phyloP scores from a whole-genome alignment of 2,113 vertebrate species.

The Camelus bactrianus region DNA sequence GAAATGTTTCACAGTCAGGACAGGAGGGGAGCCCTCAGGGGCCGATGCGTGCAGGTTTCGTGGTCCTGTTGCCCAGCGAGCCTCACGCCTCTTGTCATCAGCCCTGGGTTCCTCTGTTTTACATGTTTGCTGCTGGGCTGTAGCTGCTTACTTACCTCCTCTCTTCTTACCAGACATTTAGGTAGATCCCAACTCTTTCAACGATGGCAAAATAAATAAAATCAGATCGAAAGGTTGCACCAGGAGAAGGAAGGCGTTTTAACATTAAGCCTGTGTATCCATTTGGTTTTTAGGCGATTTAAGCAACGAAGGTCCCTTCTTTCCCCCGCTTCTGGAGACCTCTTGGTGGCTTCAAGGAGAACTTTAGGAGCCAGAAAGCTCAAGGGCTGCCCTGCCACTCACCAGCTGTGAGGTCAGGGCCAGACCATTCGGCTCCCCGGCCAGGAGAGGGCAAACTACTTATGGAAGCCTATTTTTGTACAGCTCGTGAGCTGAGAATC shows the following conservation, averaged over 20 bases:
- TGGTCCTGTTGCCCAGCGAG: neutral
- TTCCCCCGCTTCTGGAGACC: neutral
- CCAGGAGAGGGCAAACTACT: neutral
- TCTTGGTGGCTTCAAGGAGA: neutral
- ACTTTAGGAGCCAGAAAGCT: neutral
- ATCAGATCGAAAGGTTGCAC: neutral
- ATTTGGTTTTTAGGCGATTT: neutral
- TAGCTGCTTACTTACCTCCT: neutral
- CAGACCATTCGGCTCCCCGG: neutral
- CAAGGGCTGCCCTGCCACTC: neutral
- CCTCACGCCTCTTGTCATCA: neutral
- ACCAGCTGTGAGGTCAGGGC: neutral
- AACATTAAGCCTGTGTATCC: neutral
- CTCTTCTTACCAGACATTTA: neutral
- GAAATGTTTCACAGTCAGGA: neutral
- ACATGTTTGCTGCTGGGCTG: neutral
- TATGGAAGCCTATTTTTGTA: neutral
- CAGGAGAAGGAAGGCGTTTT: neutral
- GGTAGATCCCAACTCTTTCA: neutral
- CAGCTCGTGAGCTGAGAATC: neutral
- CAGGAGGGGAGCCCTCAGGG: neutral
- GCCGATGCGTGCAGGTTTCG: fast-evolving
- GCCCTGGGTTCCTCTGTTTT: neutral
- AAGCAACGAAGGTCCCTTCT: neutral
- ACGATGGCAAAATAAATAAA: neutral